Conservation (phyloP, 2,888 invertebrate genomes). For the Archips crataeganus region DNA sequence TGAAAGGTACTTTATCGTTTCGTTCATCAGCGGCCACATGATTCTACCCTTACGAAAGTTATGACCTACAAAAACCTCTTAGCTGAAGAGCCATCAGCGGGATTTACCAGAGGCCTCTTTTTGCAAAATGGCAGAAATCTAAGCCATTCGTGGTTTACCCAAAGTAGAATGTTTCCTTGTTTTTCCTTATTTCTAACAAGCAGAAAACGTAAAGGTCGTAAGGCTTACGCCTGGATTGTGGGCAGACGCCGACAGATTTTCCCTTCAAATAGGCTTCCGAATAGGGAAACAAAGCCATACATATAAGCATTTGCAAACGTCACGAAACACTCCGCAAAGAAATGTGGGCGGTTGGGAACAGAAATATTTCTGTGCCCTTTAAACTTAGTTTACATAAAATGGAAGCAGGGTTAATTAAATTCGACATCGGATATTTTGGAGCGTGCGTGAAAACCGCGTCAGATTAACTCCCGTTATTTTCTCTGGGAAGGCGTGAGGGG, state of each 20-base stretch:
- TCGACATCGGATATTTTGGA: slow-evolving; percentile 28
- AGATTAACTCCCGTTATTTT: slow-evolving; percentile 34
- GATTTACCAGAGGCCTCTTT: slow-evolving; percentile 29
- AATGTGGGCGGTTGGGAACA: neutral
- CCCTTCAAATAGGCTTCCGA: slow-evolving; percentile 18
- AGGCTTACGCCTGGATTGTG: slow-evolving; percentile 32
- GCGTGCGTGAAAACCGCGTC: slow-evolving; percentile 14
- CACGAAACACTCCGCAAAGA: slow-evolving; percentile 1
- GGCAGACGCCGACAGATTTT: slow-evolving; percentile 21
- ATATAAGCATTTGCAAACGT: slow-evolving; percentile 1
- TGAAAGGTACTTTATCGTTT: neutral
- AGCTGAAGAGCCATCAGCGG: slow-evolving; percentile 37
- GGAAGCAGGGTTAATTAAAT: slow-evolving; percentile 23
- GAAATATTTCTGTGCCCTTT: slow-evolving; percentile 4
- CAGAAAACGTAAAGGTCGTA: slow-evolving; percentile 29
- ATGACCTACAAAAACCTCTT: slow-evolving; percentile 30
- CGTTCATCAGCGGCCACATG: slow-evolving; percentile 14
- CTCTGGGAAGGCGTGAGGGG: slow-evolving; percentile 14
- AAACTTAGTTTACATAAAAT: slow-evolving; percentile 15
- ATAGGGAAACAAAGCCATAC: slow-evolving; percentile 1
- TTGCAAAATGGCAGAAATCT: slow-evolving; percentile 36
- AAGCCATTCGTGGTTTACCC: slow-evolving; percentile 35
- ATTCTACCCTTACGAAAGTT: neutral
- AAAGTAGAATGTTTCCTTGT: slow-evolving; percentile 32
- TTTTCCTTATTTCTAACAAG: slow-evolving; percentile 33